Evolutionary conservation across 1,140 invertebrate genomes (phyloP).

Genomic region (Solenopsis fugax): DNA sequence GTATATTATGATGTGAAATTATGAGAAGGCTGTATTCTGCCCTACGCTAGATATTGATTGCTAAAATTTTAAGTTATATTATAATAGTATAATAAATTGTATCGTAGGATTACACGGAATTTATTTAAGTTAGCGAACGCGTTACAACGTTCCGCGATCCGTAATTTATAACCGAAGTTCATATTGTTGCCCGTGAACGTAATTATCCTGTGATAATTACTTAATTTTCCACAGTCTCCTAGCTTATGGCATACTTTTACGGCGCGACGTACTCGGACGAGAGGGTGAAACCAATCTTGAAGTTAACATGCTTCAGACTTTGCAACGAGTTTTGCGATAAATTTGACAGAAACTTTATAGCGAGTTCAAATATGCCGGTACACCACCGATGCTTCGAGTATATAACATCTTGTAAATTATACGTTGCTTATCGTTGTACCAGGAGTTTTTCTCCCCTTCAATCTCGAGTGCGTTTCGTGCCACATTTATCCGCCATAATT

Average conservation of each 20-base stretch:
- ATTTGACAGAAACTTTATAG: slow-evolving; percentile 59
- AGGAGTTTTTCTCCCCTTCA: slow-evolving; percentile 18
- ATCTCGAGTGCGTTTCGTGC: not conserved
- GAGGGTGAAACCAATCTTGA: slow-evolving; percentile 52
- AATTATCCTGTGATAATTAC: slow-evolving; percentile 60
- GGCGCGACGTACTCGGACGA: slow-evolving; percentile 31
- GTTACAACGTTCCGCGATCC: slow-evolving; percentile 23
- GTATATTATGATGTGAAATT: not conserved
- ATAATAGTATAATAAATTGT: slow-evolving; percentile 42
- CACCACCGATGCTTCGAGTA: slow-evolving; percentile 21
- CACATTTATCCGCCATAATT: not conserved
- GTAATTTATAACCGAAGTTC: slow-evolving; percentile 64
- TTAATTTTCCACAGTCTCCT: slow-evolving; percentile 56
- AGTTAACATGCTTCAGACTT: slow-evolving; percentile 57
- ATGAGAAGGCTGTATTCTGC: not conserved
- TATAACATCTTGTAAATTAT: slow-evolving; percentile 52
- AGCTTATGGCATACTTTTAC: slow-evolving; percentile 56
- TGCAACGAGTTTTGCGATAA: slow-evolving; percentile 55
- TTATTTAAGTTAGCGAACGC: slow-evolving; percentile 45
- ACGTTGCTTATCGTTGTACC: slow-evolving; percentile 2
- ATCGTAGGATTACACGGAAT: slow-evolving; percentile 38
- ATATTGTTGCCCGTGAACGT: slow-evolving; percentile 57
- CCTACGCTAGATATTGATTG: slow-evolving; percentile 31
- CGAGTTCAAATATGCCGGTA: slow-evolving; percentile 16
- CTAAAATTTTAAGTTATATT: not conserved